These are phyloP conservation scores for Agrotis clavis DNA, from an alignment of 2,888 invertebrate species.

Conservation along the genomic window DNA sequence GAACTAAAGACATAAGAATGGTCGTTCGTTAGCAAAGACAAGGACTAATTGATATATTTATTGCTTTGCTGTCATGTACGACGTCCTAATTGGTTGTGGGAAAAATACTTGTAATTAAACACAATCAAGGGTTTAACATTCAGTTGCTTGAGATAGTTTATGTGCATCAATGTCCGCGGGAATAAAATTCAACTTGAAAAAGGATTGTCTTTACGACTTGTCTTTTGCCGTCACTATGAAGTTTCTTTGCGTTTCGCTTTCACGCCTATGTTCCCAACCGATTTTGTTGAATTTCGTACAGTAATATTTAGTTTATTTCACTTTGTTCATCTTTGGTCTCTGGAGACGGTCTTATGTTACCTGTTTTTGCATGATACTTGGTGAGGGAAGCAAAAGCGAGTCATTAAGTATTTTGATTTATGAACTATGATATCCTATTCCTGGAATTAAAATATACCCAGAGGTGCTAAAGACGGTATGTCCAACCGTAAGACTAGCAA, in stretches of 20 bases:
- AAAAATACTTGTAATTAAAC: conserved; percentile 73
- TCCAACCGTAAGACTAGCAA: no score
- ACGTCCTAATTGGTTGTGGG: conserved; percentile 72
- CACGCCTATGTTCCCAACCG: no score
- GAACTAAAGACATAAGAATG: conserved; percentile 38
- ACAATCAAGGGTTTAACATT: conserved; percentile 71
- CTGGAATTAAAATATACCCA: no score
- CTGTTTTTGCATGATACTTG: no score
- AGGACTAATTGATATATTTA: conserved; percentile 64
- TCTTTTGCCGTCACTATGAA: background rate
- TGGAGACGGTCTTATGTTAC: no score
- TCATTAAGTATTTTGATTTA: no score
- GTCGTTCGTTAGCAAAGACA: conserved; percentile 51
- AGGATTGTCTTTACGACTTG: background rate
- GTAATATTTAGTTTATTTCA: no score
- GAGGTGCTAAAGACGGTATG: no score
- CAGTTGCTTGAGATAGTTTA: conserved; percentile 55
- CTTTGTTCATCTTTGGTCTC: no score
- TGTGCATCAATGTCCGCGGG: conserved; percentile 38
- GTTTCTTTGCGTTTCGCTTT: background rate
- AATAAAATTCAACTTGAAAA: conserved; percentile 1
- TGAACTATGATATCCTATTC: no score
- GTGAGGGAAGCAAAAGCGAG: no score
- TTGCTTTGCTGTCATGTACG: conserved; percentile 63
- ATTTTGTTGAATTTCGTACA: no score